Conservation (phyloP, 1,140 invertebrate genomes). For the Parasteatoda tepidariorum region DNA sequence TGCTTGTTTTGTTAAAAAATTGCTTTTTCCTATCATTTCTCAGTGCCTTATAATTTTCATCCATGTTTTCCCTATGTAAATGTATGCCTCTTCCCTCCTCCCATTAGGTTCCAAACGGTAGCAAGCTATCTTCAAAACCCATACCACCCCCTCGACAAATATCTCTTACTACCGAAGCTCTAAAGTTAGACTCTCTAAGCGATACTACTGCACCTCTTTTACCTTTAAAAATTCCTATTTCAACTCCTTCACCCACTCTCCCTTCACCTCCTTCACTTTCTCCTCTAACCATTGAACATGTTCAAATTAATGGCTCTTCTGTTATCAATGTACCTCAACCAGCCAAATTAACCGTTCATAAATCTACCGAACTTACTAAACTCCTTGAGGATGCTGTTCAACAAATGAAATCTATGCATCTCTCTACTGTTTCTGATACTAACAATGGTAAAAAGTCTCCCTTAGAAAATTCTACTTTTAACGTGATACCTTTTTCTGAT, state of each 20-base stretch:
- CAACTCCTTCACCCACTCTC: not conserved
- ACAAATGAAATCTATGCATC: slow-evolving; percentile 52
- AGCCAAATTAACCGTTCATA: slow-evolving; percentile 35
- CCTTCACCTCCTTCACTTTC: slow-evolving; percentile 6
- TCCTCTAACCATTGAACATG: not conserved
- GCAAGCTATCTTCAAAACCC: slow-evolving; percentile 21
- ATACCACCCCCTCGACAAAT: slow-evolving; percentile 24
- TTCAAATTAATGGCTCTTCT: slow-evolving; percentile 1
- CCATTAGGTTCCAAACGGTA: slow-evolving; percentile 5
- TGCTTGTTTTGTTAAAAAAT: not conserved
- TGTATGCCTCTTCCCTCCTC: slow-evolving; percentile 1
- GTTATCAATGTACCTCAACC: not conserved
- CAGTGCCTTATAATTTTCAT: too few relatives aligned
- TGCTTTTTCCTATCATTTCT: too few relatives aligned
- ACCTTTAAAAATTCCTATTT: slow-evolving; percentile 14
- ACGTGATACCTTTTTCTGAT: not conserved
- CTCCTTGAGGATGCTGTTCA: slow-evolving; percentile 55
- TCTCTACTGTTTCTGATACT: slow-evolving; percentile 45
- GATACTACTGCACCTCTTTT: slow-evolving; percentile 27
- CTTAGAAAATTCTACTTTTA: not conserved
- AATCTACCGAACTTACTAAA: slow-evolving; percentile 51
- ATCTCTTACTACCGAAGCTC: not conserved
- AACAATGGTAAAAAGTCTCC: slow-evolving; percentile 34
- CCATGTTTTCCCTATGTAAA: too few relatives aligned
- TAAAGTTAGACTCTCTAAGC: not conserved